A percentile compares a stretch with the other conserved stretches of the same genome.
Conservation (phyloP, 2,797 vertebrate species). For the Oreochromis mossambicus region DNA sequence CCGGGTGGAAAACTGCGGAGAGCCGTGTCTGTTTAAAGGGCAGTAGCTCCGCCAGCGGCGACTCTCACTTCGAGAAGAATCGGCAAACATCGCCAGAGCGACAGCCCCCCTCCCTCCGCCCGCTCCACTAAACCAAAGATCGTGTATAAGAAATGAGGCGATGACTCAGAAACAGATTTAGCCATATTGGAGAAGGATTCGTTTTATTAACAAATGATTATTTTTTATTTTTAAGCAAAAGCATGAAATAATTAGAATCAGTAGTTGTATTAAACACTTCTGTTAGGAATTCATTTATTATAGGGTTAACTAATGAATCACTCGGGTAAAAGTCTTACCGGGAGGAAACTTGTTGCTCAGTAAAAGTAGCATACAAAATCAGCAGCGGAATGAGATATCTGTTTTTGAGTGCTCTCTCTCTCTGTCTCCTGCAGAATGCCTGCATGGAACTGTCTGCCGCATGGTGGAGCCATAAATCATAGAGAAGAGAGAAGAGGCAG, state of each 20-base stretch:
- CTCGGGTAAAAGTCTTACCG: neutral
- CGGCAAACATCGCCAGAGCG: conserved; percentile 19
- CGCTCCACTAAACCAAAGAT: conserved; percentile 17
- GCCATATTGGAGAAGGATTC: neutral
- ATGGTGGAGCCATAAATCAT: conserved; percentile 54
- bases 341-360: neutral
- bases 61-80: conserved; percentile 34
- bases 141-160: rapidly evolving
- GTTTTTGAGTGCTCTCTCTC: neutral
- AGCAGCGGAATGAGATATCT: conserved; percentile 19
- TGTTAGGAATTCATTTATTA: neutral
- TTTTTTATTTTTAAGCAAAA: neutral
- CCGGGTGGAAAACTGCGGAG: conserved; percentile 38
- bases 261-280: neutral
- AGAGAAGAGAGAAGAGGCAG: neutral
- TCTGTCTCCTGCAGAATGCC: neutral
- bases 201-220: neutral
- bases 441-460: conserved; percentile 23
- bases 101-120: conserved; percentile 10
- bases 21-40: conserved; percentile 40
- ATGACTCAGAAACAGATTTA: neutral
- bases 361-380: neutral
- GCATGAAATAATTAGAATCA: neutral
- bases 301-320: neutral
- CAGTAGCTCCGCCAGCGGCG: conserved; percentile 22